Evolutionary conservation across 2,888 invertebrate genomes (phyloP).

Genomic region (Conistra vaccinii): DNA sequence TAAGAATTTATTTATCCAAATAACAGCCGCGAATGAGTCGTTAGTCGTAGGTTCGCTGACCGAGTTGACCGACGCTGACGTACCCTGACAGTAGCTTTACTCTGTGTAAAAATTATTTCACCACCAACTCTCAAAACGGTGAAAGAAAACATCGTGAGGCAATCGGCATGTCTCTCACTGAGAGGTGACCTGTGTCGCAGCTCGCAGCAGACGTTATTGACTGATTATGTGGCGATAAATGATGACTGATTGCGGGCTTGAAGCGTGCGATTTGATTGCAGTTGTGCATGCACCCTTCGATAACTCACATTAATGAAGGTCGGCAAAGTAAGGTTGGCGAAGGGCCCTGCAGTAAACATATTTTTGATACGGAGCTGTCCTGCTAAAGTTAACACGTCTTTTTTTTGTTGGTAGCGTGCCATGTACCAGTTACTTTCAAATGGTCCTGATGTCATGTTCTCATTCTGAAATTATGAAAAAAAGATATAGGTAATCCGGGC

Average conservation of each 20-base stretch:
- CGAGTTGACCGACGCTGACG: no score
- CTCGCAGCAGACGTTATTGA: no score
- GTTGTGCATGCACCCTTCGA: background rate
- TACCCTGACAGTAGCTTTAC: no score
- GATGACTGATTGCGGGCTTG: no score
- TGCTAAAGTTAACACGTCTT: constrained; percentile 73
- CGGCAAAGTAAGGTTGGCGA: constrained; percentile 80
- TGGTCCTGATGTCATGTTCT: constrained; percentile 77
- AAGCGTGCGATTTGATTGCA: background rate
- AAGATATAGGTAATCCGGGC: background rate
- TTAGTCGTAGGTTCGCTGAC: no score
- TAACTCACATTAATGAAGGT: constrained; percentile 81
- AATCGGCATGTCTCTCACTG: no score
- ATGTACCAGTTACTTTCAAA: constrained; percentile 84
- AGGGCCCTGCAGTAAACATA: constrained; percentile 84
- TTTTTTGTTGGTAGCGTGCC: constrained; percentile 72
- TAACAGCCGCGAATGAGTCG: background rate
- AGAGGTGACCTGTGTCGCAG: no score
- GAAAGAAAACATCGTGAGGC: no score
- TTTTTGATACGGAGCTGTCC: constrained; percentile 79
- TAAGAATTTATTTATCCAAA: constrained; percentile 1
- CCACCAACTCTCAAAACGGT: no score
- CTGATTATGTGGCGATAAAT: background rate
- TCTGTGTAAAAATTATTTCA: no score
- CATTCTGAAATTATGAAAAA: constrained; percentile 71